Conservation (phyloP, 2,113 vertebrate species). For the Oncorhynchus keta region DNA sequence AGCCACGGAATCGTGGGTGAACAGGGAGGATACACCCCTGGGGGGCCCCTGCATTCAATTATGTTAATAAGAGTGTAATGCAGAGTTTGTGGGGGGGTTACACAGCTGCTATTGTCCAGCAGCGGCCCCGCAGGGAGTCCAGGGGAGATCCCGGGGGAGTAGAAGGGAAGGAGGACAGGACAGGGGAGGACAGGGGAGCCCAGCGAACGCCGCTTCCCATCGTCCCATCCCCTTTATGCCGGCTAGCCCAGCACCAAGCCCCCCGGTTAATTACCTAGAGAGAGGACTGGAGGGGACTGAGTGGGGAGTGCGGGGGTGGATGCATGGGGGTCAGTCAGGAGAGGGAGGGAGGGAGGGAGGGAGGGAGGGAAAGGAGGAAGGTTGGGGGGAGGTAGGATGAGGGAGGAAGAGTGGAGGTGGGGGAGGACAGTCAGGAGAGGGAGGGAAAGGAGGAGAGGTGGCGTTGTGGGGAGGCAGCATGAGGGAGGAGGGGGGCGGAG, state of each 20-base stretch:
- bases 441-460: no score
- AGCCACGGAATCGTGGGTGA: no score
- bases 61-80: constrained; percentile 41
- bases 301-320: constrained; percentile 19
- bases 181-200: constrained; percentile 17
- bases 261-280: no score
- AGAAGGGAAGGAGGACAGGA: constrained; percentile 31
- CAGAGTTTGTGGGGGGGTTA: constrained; percentile 25
- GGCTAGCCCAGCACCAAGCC: neutral
- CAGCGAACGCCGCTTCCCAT: constrained; percentile 25
- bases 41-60: no score
- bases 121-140: no score
- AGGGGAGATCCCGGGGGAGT: constrained; percentile 32
- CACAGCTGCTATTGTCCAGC: no score
- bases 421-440: no score
- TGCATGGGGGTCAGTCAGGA: constrained; percentile 30
- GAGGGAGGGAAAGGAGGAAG: neutral
- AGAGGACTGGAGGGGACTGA: neutral
- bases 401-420: neutral
- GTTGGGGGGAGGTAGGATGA: constrained; percentile 63
- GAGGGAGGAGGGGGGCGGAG: no score
- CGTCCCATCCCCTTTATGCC: neutral
- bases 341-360: no score
- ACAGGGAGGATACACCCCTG: no score
- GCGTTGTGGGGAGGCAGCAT: no score